Base-by-base conservation (phyloP, 2,888 invertebrate species). In the Aphelenchoides bicaudatus region DNA sequence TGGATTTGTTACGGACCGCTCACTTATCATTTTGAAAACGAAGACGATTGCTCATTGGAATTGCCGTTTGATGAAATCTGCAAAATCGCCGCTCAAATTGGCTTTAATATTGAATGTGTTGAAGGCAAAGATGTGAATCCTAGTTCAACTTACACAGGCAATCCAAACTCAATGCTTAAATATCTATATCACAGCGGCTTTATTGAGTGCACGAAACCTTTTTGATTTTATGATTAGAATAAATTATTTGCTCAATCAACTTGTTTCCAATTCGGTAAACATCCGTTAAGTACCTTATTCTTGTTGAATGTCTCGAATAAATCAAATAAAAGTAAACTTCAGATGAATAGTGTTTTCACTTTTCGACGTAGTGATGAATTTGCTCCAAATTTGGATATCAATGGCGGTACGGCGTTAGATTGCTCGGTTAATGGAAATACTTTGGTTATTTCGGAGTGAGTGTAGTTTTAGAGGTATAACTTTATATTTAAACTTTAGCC, bases 1-100 rank as follows among this genome's bases (percentile, higher is more conserved):
- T 84, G 83, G 82, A 71, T 82, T 10, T 82, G 82, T 65, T 66
- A 61, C 46, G 67, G 96, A 8, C 96, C 96, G 0, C 81, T 98
- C 59, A 83, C 96, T 1, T 98, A 96, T 79, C 84, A 90, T 48
- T 72, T 56, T 46, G 68, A 68, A 48, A 73, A 64, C 31, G 59
- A 61, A 1, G 70, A 71, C 8, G 68, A 68, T 49, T 56, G 64
- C 29, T 62, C 69, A n/a, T 48, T 68, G 16, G 69, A 68, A 29
- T 53, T 68, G 27, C 69, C 69, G 2, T 68, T 59, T 46, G 66
- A 70, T 13, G 56, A 62, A 38, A 39, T 66, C n/a, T 30, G 63
- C 21, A 50, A 66, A 38, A 31, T 66, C 13, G 30, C 61, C 23
- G 27, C 65, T 30, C 27, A 30, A 1, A 46, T 30, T 52, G 62